Evolutionary conservation across 2,797 vertebrate genomes (phyloP), one percentile per base, ranked within the genome.

Genomic region (Buceros bicornis): DNA sequence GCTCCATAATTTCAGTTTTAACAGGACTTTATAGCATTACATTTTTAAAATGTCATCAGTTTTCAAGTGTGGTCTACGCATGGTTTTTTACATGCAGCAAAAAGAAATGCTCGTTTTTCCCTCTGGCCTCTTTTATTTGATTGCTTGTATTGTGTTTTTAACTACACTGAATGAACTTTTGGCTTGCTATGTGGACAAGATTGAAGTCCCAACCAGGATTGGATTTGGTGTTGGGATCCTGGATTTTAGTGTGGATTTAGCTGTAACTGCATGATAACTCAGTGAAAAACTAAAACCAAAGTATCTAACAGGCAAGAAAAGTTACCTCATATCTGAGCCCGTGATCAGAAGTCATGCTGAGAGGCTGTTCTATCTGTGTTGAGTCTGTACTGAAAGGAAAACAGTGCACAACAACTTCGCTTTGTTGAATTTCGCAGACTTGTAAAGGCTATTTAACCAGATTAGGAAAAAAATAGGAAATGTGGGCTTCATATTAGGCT

Each of bases 381-480:
- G 89, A 74, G 61, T 90, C 80, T 77, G 45, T 76, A n/a, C 47
- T n/a, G 76, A 85, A 87, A 73, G 64, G 84, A 78, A 90, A 91
- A 70, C 62, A 89, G 65, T 81, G 67, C 83, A 51, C 62, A 91
- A 53, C 73, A 83, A 66, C 66, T 87, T 94, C 0, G 18, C 82
- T 91, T 81, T 95, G 78, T 90, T 74, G 61, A 83, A 83, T 91
- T 94, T 93, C 42, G 94, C 31, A 21, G 80, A 26, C 82, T 84
- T 90, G 60, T 82, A 87, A 70, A 92, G 65, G 37, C 58, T 87
- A 45, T 87, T 91, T 73, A 94, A 83, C 65, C 69, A 81, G 67
- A 85, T 89, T 76, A 85, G 58, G 74, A 67, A 82, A 87, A 87
- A 95, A 95, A 54, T 47, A 91, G 73, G 71, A 90, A 90, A 88